Base-by-base conservation (phyloP, 2,797 vertebrate species). In the Poecile montanus region DNA sequence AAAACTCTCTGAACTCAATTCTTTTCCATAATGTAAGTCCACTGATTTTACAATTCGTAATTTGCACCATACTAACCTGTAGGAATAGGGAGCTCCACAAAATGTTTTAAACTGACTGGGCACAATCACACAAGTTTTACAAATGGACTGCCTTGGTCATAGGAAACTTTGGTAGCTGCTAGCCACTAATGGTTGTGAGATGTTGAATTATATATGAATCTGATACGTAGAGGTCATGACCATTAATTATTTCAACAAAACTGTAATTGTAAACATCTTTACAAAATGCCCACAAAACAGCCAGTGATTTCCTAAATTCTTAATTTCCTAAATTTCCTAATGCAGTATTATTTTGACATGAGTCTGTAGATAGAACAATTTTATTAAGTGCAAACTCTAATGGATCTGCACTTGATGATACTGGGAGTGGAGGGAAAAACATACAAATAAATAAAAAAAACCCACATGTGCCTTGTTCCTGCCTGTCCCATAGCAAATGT, bases 21-120 rank as follows among this genome's bases (percentile, higher is more conserved):
- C 38, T 74, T 89, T 80, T 18, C 18, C 6, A 16, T 6, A 3
- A 7, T 1, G 0, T 38, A 68, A 66, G 3, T 56, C 3, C 7
- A 26, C 27, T 67, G 17, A 56, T 30, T 47, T 42, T 18, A 88
- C 50, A 32, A 30, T 26, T 72, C 11, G 2, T 6, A 0, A 72
- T 65, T 60, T 65, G 16, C 2, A 72, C 16, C 17, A 18, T 15
- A 36, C 29, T 68, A 60, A 32, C 42, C 17, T 10, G 3, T 15
- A 44, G 16, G 9, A 40, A 56, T 29, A 54, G 7, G 6, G 29
- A 60, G 18, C 56, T 60, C 50, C 30, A 58, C 16, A 73, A 73
- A 80, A 53, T 25, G 26, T 56, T 71, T 87, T 34, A 53, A 85
- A 81, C 11, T 50, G 19, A n/a, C 20, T 21, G 21, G 38, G 13